Evolutionary conservation across 1,140 invertebrate genomes (phyloP).

Genomic region (Apocrypta bakeri): DNA sequence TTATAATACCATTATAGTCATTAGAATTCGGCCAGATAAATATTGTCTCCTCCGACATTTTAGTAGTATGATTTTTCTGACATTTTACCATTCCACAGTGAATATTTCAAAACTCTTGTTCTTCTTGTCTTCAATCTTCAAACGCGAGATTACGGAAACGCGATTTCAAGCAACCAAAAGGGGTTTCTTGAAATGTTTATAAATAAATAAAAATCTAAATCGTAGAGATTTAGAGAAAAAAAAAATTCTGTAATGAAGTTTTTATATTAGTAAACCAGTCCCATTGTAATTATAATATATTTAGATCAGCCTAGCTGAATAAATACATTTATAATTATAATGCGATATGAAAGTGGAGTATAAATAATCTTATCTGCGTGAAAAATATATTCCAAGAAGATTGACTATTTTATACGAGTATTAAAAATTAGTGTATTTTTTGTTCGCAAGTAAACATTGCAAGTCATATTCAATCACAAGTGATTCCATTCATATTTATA

Average conservation of each 20-base stretch:
- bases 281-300: slow-evolving; percentile 15
- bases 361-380: neutral
- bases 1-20: slow-evolving; percentile 39
- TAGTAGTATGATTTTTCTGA: neutral
- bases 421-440: slow-evolving; percentile 2
- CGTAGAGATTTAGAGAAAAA: slow-evolving; percentile 4
- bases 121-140: slow-evolving; percentile 10
- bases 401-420: slow-evolving; percentile 22
- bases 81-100: slow-evolving; percentile 29
- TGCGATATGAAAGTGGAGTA: neutral
- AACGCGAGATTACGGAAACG: slow-evolving; percentile 14
- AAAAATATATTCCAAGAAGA: slow-evolving; percentile 25
- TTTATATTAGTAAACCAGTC: slow-evolving; percentile 17
- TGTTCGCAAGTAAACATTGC: neutral
- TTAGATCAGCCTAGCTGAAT: neutral
- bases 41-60: slow-evolving; percentile 13
- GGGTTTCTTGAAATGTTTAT: neutral
- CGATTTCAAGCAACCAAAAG: slow-evolving; percentile 37
- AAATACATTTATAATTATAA: slow-evolving; percentile 25
- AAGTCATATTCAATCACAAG: slow-evolving; percentile 14
- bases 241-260: slow-evolving; percentile 1
- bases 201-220: slow-evolving; percentile 21
- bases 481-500: neutral
- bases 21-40: slow-evolving; percentile 26
- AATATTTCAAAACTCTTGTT: slow-evolving; percentile 31